These are phyloP conservation scores for Ailuropoda melanoleuca DNA, from an alignment of 2,113 vertebrate species.

Conservation along the genomic window DNA sequence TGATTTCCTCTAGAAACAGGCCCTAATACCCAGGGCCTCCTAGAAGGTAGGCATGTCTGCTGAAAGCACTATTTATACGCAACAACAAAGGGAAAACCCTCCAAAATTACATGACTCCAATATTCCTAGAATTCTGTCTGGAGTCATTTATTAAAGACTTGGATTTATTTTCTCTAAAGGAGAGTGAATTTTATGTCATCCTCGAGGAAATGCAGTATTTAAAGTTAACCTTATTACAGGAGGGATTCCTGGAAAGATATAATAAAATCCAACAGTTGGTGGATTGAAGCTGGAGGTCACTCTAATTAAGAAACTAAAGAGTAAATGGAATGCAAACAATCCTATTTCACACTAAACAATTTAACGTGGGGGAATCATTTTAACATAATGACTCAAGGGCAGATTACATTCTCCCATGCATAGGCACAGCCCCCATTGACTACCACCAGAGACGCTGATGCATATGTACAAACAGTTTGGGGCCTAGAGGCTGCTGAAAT, in stretches of 20 bases:
- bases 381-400: slow-evolving; percentile 52
- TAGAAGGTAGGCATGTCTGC: not conserved
- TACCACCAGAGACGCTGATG: not conserved
- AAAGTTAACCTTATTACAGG: slow-evolving; percentile 74
- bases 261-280: slow-evolving; percentile 58
- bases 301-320: slow-evolving; percentile 72
- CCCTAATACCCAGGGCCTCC: not conserved
- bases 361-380: slow-evolving; percentile 39
- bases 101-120: slow-evolving; percentile 35
- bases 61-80: not conserved
- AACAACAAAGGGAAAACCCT: not conserved
- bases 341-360: slow-evolving; percentile 69
- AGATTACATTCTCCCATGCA: slow-evolving; percentile 47
- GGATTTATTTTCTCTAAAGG: slow-evolving; percentile 71
- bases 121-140: slow-evolving; percentile 57
- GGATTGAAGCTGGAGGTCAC: slow-evolving; percentile 69
- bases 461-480: slow-evolving; percentile 45
- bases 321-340: slow-evolving; percentile 73
- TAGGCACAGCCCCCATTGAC: not conserved
- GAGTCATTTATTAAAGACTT: slow-evolving; percentile 55
- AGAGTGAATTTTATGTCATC: slow-evolving; percentile 69
- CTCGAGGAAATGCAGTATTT: slow-evolving; percentile 59
- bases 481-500: slow-evolving; percentile 62
- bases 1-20: not conserved
- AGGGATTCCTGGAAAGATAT: slow-evolving; percentile 63